phyloP scores from a whole-genome alignment of 2,888 invertebrate species.

The Zygaena filipendulae region DNA sequence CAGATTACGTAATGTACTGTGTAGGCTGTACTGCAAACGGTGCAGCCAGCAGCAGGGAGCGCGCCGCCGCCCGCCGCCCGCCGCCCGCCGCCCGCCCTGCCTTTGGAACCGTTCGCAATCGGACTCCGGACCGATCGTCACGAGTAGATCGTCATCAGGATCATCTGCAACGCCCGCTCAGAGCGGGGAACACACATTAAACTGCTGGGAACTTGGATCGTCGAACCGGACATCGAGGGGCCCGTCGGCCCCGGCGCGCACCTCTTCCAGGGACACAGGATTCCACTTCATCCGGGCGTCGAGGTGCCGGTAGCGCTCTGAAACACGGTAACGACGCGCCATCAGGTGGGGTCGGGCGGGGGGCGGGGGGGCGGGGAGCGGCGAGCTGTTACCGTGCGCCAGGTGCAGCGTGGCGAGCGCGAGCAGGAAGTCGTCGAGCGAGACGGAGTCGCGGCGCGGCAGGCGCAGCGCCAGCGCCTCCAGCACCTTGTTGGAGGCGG shows the following conservation, averaged over 20 bases:
- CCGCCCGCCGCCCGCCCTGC: conserved; percentile 6
- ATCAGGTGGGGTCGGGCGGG: neutral
- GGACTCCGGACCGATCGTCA: conserved; percentile 27
- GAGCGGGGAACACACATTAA: too few relatives aligned
- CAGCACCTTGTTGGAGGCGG: conserved; percentile 79
- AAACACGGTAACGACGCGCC: conserved; percentile 21
- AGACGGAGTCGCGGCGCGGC: conserved; percentile 42
- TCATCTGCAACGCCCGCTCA: too few relatives aligned
- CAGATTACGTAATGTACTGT: too few relatives aligned
- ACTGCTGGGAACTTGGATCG: too few relatives aligned
- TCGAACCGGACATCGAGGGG: too few relatives aligned
- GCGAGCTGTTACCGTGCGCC: conserved; percentile 33
- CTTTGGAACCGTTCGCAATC: too few relatives aligned
- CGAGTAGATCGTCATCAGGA: conserved; percentile 73
- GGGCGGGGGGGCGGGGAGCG: neutral
- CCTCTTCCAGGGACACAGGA: conserved; percentile 78
- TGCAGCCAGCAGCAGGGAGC: neutral
- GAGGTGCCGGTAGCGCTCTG: conserved; percentile 76
- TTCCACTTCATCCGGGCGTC: conserved; percentile 78
- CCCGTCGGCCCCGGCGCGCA: conserved; percentile 38
- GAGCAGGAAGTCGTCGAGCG: conserved; percentile 12
- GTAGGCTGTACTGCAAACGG: too few relatives aligned
- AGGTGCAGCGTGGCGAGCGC: conserved; percentile 28
- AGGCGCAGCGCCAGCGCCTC: conserved; percentile 76
- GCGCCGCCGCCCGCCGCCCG: neutral